Conservation (phyloP, 2,888 invertebrate genomes). For the Liposcelis brunnea region DNA sequence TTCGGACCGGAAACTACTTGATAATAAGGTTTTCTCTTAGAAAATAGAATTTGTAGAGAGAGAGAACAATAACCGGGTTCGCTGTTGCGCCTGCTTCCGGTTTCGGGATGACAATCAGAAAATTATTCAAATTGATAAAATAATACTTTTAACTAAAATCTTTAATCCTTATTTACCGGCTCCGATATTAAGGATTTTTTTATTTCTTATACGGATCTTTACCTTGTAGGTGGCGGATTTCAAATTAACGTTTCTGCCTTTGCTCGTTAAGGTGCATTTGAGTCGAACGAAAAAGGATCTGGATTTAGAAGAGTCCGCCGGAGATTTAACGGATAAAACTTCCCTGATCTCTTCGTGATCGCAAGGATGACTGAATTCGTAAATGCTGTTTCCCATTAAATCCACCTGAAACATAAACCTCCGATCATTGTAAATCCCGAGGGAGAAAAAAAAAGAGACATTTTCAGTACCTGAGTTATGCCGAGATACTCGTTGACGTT, state of each 20-base stretch:
- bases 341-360: constrained; percentile 81
- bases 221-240: constrained; percentile 95
- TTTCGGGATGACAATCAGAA: too few species aligned
- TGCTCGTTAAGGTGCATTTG: constrained; percentile 86
- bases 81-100: too few species aligned
- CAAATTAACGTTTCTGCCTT: constrained; percentile 87
- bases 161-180: too few species aligned
- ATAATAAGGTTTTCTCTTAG: neutral
- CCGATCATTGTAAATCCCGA: neutral
- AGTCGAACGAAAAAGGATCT: constrained; percentile 61
- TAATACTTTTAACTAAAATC: too few species aligned
- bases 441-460: constrained; percentile 10
- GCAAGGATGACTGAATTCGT: constrained; percentile 87
- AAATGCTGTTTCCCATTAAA: constrained; percentile 84
- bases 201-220: too few species aligned
- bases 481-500: constrained; percentile 83
- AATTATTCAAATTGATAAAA: too few species aligned
- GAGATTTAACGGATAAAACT: constrained; percentile 33
- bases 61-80: too few species aligned
- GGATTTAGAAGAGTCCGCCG: constrained; percentile 29
- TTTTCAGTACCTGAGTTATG: constrained; percentile 58
- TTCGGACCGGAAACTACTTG: constrained; percentile 3
- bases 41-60: neutral
- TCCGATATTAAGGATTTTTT: too few species aligned
- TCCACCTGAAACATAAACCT: constrained; percentile 60